These are phyloP conservation scores for Drosophila ezoana DNA, from an alignment of 2,888 invertebrate genomes.

Conservation along the genomic window DNA sequence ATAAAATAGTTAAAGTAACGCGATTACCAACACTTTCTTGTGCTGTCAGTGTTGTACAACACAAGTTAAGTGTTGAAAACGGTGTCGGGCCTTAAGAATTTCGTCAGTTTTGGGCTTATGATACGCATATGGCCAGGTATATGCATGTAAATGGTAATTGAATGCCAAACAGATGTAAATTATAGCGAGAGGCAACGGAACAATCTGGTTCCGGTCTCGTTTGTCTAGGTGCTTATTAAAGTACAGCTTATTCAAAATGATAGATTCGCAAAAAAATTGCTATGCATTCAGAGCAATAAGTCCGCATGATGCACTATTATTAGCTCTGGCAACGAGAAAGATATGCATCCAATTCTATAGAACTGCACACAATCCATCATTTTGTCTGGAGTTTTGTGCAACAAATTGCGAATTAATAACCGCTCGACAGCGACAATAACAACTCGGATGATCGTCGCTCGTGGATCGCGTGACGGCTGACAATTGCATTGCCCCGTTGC, in stretches of 20 bases:
- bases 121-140: too few relatives aligned
- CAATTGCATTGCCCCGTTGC: background rate
- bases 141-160: too few relatives aligned
- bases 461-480: background rate
- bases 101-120: background rate
- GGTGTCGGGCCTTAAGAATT: background rate
- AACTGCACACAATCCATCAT: too few relatives aligned
- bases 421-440: too few relatives aligned
- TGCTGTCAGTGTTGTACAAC: conserved; percentile 4
- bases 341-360: too few relatives aligned
- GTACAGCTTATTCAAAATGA: background rate
- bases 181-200: background rate
- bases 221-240: background rate
- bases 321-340: background rate
- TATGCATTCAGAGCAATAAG: background rate
- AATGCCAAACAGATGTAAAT: background rate
- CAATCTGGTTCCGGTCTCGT: background rate
- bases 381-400: background rate
- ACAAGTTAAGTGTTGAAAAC: background rate
- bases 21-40: background rate
- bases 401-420: background rate
- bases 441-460: background rate
- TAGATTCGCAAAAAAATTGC: background rate
- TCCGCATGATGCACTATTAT: conserved; percentile 1
- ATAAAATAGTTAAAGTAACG: background rate